phyloP scores from a whole-genome alignment of 2,888 invertebrate genomes.

The Lasioglossum vierecki region DNA sequence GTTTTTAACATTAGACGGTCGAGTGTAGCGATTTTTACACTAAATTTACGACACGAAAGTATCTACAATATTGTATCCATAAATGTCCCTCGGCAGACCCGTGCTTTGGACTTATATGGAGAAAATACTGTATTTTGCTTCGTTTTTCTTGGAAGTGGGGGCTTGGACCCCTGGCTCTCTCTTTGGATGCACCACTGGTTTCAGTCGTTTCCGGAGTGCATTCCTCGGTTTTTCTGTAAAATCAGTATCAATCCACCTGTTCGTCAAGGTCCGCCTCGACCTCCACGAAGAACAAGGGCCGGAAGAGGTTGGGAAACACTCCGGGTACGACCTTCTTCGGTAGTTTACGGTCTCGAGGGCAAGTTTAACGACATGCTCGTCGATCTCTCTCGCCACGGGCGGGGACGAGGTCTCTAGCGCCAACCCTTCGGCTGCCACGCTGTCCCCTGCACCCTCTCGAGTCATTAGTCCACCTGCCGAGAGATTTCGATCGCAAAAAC shows the following conservation, averaged over 20 bases:
- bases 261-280: slow-evolving; percentile 35
- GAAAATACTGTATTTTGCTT: no score
- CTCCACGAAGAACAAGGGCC: not conserved
- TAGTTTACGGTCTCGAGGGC: slow-evolving; percentile 72
- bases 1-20: not conserved
- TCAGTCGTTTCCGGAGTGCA: slow-evolving; percentile 41
- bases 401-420: slow-evolving; percentile 16
- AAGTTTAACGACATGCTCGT: slow-evolving; percentile 73
- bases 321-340: slow-evolving; percentile 56
- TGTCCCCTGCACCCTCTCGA: slow-evolving; percentile 49
- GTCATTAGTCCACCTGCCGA: slow-evolving; percentile 63
- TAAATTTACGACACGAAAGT: not conserved
- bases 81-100: no score
- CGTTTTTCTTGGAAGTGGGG: no score
- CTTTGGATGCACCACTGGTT: not conserved
- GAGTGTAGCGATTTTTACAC: not conserved
- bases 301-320: slow-evolving; percentile 47
- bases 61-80: no score
- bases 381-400: slow-evolving; percentile 66
- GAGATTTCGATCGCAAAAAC: slow-evolving; percentile 69
- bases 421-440: slow-evolving; percentile 2
- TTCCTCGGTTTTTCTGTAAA: slow-evolving; percentile 13
- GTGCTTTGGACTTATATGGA: no score
- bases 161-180: no score
- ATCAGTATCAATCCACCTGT: slow-evolving; percentile 61